Conservation (phyloP, 2,888 invertebrate species). For the Mylabris sibirica region DNA sequence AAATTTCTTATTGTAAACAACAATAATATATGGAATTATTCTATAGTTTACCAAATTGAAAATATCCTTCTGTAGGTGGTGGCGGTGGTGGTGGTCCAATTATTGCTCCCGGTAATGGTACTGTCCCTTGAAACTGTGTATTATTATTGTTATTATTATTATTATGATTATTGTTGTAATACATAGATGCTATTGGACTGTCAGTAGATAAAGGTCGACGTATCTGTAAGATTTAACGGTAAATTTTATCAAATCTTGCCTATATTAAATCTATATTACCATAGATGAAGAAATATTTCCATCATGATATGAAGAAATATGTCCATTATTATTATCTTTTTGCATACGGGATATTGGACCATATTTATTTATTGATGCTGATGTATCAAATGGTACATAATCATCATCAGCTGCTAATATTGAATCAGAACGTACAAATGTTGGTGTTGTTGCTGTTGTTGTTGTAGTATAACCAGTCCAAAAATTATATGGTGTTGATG, state of each 20-base stretch:
- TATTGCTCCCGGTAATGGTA: slow-evolving; percentile 50
- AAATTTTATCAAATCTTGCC: slow-evolving; percentile 1
- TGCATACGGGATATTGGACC: slow-evolving; percentile 72
- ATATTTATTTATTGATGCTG: slow-evolving; percentile 69
- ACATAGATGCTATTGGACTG: slow-evolving; percentile 61
- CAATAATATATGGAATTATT: neutral
- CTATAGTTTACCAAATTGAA: slow-evolving; percentile 57
- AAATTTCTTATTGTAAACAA: neutral
- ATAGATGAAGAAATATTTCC: slow-evolving; percentile 51
- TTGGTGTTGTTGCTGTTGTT: slow-evolving; percentile 49
- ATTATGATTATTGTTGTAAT: slow-evolving; percentile 54
- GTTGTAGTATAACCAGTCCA: slow-evolving; percentile 53
- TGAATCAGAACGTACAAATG: slow-evolving; percentile 65
- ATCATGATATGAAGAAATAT: slow-evolving; percentile 55
- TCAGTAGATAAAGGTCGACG: slow-evolving; percentile 63
- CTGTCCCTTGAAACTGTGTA: slow-evolving; percentile 50
- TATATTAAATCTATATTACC: slow-evolving; percentile 44
- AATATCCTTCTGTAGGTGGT: slow-evolving; percentile 59
- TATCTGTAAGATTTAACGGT: slow-evolving; percentile 43
- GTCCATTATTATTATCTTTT: slow-evolving; percentile 50
- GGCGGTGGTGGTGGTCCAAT: slow-evolving; percentile 36
- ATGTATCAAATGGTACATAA: slow-evolving; percentile 73
- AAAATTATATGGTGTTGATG: slow-evolving; percentile 57
- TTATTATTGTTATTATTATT: slow-evolving; percentile 54
- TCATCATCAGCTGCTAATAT: slow-evolving; percentile 70